Base-by-base conservation (phyloP, 2,888 invertebrate species). In the Aelia acuminata region DNA sequence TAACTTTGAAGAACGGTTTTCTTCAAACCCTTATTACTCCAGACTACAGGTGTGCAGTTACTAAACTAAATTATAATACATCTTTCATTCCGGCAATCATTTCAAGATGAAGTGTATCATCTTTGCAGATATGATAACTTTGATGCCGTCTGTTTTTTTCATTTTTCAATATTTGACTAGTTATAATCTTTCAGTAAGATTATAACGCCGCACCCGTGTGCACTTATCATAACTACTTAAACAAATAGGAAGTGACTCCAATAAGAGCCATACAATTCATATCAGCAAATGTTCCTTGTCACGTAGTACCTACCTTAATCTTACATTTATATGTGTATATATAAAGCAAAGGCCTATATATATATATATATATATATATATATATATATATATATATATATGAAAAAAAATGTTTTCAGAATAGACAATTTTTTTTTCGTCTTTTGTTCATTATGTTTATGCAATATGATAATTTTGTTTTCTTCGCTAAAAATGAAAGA, bases 171-270 rank as follows among this genome's bases (percentile, higher is more conserved):
- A 70, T 70, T 70, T 70, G 8, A 70, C 31, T 35, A 35, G 63
- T n/a, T n/a, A n/a, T n/a, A n/a, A 70, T 35, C 63, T 70, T 35
- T 70, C 0, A 22, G 63, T 35, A 35, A 70, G 31, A 57, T 57
- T 57, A 57, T 4, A 1, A 20, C 31, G 63, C 63, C 63, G 35
- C 63, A 35, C 63, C 63, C 35, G 31, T 1, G 15, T 35, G 20
- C 20, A 35, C 63, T 70, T 70, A 35, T 70, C 31, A 18, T 7
- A n/a, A n/a, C n/a, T n/a, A 35, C 10, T 2, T 70, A 70, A 70
- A 35, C 63, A 35, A 70, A 70, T 35, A 70, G 63, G 63, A 70
- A 70, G 63, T 70, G 63, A 70, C 63, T 70, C 63, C 22, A 35
- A 18, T 63, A 13, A 57, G 57, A 63, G 63, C 7, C 63, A 70